Base-by-base conservation (phyloP, 2,113 vertebrate species). In the Fulica atra region DNA sequence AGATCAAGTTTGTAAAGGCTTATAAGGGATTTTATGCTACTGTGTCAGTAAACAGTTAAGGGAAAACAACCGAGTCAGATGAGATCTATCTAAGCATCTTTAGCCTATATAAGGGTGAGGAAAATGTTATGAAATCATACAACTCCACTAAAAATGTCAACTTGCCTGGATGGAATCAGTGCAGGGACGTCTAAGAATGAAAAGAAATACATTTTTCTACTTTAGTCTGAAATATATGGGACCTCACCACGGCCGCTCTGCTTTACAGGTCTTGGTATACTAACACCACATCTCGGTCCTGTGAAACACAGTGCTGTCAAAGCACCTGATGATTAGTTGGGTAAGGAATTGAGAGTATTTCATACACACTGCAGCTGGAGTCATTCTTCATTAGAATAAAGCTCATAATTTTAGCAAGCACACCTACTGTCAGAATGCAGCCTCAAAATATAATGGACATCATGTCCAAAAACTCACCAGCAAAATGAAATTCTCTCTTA, bases 81-180 rank as follows among this genome's bases (percentile, higher is more conserved):
- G 9, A 69, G 48, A 50, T 29, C 38, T 46, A 44, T 81, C 78
- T 28, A 71, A 71, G 80, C 16, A 40, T 11, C 38, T 85, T 3
- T 4, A 72, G 16, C 57, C 16, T 29, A 89, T 93, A 60, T 83
- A 73, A 79, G 26, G 36, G 15, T 7, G n/a, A 78, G 29, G 35
- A 81, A 93, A 78, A 95, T 81, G 9, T 86, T 69, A 71, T 46
- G 36, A 69, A 86, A 80, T 70, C 61, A 70, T 78, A 46, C 7
- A 88, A 57, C 31, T 74, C 19, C 48, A 86, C 31, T 89, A 91
- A 97, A 97, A 96, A 93, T 53, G 40, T 86, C 93, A 89, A 59
- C 44, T 72, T 64, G 9, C 13, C 57, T 79, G 25, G 23, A 26
- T 91, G 44, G 11, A 46, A 92, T 42, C 50, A 83, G 53, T 16